phyloP scores from a whole-genome alignment of 2,797 vertebrate genomes.

The Myotis planiceps region DNA sequence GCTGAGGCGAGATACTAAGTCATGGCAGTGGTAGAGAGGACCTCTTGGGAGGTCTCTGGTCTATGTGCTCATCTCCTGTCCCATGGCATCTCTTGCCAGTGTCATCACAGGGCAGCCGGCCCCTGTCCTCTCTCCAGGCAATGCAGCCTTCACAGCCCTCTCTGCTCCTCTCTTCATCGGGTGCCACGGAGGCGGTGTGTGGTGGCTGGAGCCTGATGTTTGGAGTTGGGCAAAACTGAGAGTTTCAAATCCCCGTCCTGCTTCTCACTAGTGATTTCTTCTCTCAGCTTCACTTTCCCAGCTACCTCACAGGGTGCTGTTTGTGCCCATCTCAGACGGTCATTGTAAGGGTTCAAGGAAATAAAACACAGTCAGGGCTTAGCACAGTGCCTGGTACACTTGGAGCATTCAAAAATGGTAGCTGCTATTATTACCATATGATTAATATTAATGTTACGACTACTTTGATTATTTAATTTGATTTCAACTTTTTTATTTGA shows the following conservation, averaged over 20 bases:
- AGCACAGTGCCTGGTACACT: too few species aligned
- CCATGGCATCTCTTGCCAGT: not conserved
- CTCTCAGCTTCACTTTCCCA: not conserved
- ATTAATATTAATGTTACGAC: not conserved
- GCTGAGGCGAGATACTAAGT: not conserved
- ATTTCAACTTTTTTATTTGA: not conserved
- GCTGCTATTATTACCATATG: not conserved
- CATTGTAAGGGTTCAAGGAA: not conserved
- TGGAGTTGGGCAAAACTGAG: not conserved
- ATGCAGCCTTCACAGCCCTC: not conserved
- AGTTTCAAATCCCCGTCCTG: not conserved
- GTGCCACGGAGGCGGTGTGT: rapidly evolving
- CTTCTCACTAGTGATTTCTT: not conserved
- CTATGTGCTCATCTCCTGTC: not conserved
- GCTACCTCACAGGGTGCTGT: not conserved
- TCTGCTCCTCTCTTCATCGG: not conserved
- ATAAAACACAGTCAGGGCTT: not conserved
- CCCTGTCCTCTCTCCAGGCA: not conserved
- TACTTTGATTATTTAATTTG: not conserved
- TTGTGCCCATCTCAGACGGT: not conserved
- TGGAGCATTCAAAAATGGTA: not conserved
- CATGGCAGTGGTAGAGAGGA: not conserved
- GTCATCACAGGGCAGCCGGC: not conserved
- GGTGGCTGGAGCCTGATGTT: not conserved
- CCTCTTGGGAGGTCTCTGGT: not conserved